Percentiles rank a stretch among this genome's conserved stretches.
Conservation (phyloP, 37 sponge, comb jelly and placozoan species). For the Theonella swinhoei region DNA sequence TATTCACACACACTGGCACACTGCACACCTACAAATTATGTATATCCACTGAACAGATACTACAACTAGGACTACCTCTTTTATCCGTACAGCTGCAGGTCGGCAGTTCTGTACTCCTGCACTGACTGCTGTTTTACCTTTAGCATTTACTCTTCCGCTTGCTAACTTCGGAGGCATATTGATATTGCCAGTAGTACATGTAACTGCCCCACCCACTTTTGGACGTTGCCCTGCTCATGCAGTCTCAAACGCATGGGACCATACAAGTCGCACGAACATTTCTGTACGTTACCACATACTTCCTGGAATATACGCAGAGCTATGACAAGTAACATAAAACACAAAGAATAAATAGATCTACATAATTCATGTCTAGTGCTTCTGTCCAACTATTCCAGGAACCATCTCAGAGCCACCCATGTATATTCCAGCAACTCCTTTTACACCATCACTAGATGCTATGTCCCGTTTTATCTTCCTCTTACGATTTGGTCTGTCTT, state of each 20-base stretch:
- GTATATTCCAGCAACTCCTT: slow-evolving; percentile 77
- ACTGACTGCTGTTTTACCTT: no score
- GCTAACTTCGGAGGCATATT: no score
- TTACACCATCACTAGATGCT: slow-evolving; percentile 12
- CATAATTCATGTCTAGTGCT: neutral
- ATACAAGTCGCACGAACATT: neutral
- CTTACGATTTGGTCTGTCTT: slow-evolving; percentile 41
- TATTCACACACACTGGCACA: no score
- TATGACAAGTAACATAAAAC: no score
- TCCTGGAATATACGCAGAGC: no score
- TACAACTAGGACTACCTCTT: neutral
- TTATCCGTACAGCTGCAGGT: neutral
- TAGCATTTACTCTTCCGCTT: no score
- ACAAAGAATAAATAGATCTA: neutral
- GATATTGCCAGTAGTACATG: no score
- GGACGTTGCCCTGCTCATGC: no score
- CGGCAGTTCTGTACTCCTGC: neutral
- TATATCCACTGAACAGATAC: neutral
- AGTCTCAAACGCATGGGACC: no score
- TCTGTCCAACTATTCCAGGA: neutral
- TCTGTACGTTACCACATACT: no score
- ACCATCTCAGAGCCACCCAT: neutral
- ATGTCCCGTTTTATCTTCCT: slow-evolving; percentile 67
- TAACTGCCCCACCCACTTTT: no score
- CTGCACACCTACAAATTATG: no score